Evolutionary conservation across 1,140 invertebrate species (phyloP).

Genomic region (Tetranychus cinnabarinus): DNA sequence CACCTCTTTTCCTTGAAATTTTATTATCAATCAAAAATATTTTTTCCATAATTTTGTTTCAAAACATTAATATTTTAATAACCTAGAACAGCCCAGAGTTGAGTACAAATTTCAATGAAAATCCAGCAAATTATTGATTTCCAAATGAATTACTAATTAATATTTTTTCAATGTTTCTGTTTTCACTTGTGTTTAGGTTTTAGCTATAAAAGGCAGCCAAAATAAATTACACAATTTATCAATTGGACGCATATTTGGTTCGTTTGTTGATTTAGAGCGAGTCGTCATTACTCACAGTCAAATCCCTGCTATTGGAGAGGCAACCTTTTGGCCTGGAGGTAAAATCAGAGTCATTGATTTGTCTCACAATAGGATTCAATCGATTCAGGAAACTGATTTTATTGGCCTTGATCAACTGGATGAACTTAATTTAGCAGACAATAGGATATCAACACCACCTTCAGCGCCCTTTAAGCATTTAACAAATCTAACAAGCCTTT

Average conservation of each 20-base stretch:
- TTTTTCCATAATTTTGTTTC: too few species aligned
- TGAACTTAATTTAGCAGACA: constrained; percentile 23
- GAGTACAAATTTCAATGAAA: too few species aligned
- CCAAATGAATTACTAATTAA: too few species aligned
- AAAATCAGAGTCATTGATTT: constrained; percentile 41
- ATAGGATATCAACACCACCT: constrained; percentile 25
- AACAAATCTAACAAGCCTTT: constrained; percentile 33
- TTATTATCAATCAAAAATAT: too few species aligned
- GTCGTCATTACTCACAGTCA: constrained; percentile 46
- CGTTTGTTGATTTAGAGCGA: constrained; percentile 40
- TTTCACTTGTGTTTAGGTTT: constrained; percentile 25
- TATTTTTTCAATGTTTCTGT: not conserved
- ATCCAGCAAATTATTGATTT: too few species aligned
- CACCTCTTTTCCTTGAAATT: too few species aligned
- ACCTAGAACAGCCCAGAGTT: too few species aligned
- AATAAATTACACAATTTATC: constrained; percentile 37
- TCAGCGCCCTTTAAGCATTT: constrained; percentile 47
- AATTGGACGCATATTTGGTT: constrained; percentile 42
- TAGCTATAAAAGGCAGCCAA: constrained; percentile 40
- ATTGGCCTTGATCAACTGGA: constrained; percentile 21
- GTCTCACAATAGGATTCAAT: constrained; percentile 46
- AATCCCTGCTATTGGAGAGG: constrained; percentile 45
- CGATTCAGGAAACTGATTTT: constrained; percentile 27
- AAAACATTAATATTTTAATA: too few species aligned
- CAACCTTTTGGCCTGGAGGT: constrained; percentile 47